A percentile compares a stretch with the other conserved stretches of the same genome.
These are phyloP conservation scores for Phaethornis superciliosus DNA, from an alignment of 2,113 vertebrate genomes.

Conservation along the genomic window DNA sequence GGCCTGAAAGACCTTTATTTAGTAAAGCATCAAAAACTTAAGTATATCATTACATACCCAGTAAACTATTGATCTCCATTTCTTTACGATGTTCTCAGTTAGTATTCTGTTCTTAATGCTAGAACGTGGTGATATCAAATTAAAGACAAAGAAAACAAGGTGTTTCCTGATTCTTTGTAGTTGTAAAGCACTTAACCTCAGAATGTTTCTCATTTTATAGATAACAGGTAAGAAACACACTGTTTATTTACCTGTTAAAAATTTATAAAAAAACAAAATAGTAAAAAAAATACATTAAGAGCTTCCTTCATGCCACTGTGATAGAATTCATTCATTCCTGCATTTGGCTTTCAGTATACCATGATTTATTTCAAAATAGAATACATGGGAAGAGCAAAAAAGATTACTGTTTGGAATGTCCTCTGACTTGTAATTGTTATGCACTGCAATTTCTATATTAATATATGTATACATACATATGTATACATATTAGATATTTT, in stretches of 20 bases:
- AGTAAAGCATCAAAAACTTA: slow-evolving; percentile 1
- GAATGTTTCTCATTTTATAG: neutral
- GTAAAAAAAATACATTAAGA: neutral
- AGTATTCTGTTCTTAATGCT: neutral
- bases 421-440: neutral
- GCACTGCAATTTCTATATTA: neutral
- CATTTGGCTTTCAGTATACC: neutral
- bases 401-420: neutral
- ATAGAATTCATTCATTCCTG: neutral
- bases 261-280: neutral
- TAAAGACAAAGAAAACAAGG: neutral
- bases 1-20: slow-evolving; percentile 29
- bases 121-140: neutral
- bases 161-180: neutral
- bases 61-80: neutral
- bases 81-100: neutral
- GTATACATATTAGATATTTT: neutral
- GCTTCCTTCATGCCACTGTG: neutral
- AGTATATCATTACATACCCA: neutral
- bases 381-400: neutral
- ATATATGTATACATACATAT: neutral
- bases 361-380: neutral
- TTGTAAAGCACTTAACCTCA: neutral
- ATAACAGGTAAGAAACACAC: neutral
- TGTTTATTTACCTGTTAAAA: neutral